Conservation (phyloP, 1,140 invertebrate species). For the Trialeurodes vaporariorum region DNA sequence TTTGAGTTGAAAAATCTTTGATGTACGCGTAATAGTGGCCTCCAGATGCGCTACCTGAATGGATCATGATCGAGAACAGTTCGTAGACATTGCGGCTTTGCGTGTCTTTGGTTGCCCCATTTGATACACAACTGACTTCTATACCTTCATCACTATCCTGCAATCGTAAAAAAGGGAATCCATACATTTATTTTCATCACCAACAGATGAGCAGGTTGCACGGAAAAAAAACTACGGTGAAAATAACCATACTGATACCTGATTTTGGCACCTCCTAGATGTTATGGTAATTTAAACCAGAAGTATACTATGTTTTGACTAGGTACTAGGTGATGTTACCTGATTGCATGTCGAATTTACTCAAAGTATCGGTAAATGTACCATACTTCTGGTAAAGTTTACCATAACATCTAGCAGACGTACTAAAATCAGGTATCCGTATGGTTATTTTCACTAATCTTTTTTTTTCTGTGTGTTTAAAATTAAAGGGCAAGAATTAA, state of each 20-base stretch:
- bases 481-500: background rate
- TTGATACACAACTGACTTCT: constrained; percentile 41
- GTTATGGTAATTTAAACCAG: no score
- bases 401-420: no score
- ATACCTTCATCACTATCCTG: constrained; percentile 45
- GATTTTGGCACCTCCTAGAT: no score
- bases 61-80: constrained; percentile 86
- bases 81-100: constrained; percentile 73
- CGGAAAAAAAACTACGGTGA: no score
- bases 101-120: constrained; percentile 22
- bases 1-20: constrained; percentile 63
- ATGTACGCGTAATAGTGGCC: constrained; percentile 93
- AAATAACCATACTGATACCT: no score
- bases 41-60: constrained; percentile 80
- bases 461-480: background rate
- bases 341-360: no score
- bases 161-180: background rate
- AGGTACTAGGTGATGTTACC: no score
- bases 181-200: background rate
- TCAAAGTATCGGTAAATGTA: no score
- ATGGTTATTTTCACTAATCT: no score
- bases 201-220: background rate
- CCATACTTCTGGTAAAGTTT: no score
- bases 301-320: no score
- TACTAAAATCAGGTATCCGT: no score